Evolutionary conservation across 2,113 vertebrate species (phyloP).

Genomic region (Rhea americana): DNA sequence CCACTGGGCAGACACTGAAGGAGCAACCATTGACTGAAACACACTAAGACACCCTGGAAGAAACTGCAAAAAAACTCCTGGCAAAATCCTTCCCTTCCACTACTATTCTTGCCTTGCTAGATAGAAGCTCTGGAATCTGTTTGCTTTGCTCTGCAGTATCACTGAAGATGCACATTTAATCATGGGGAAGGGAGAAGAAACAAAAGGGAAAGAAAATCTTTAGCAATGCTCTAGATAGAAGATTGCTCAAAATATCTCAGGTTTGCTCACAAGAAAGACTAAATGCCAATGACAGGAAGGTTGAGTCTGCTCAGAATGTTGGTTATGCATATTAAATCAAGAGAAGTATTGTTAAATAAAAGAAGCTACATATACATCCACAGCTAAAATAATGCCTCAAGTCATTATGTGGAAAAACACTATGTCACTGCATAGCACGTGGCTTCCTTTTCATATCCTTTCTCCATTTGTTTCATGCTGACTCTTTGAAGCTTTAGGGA

Average conservation of each 20-base stretch:
- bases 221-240: not conserved
- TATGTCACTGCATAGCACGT: not conserved
- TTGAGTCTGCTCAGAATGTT: not conserved
- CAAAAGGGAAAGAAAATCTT: not conserved
- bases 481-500: not conserved
- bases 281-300: slow-evolving; percentile 15
- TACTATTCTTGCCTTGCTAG: not conserved
- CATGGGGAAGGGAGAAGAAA: not conserved
- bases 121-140: not conserved
- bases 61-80: not conserved
- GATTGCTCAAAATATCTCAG: not conserved
- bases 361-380: not conserved
- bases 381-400: slow-evolving; percentile 29
- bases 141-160: not conserved
- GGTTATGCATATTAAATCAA: slow-evolving; percentile 17
- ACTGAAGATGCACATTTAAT: not conserved
- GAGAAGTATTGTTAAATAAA: slow-evolving; percentile 22
- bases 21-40: not conserved
- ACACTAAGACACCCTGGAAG: not conserved
- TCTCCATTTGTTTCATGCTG: slow-evolving; percentile 29
- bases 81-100: not conserved
- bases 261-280: slow-evolving; percentile 1
- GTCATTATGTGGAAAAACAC: slow-evolving; percentile 50
- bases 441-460: slow-evolving; percentile 39
- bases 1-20: not conserved